Evolutionary conservation across 2,113 vertebrate species (phyloP).

Genomic region (Castor canadensis): DNA sequence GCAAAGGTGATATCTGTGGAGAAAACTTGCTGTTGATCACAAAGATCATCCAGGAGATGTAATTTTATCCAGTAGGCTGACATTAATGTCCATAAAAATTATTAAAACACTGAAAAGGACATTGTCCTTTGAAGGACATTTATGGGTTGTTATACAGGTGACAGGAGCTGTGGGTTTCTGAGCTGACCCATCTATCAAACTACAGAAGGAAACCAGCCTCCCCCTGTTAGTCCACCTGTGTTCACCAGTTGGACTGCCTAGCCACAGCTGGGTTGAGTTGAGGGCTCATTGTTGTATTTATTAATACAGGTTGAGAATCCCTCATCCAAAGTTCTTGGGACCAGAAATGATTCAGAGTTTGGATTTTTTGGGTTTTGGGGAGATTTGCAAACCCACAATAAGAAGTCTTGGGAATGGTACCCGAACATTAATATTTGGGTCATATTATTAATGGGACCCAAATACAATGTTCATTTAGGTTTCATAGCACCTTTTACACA

Average conservation of each 20-base stretch:
- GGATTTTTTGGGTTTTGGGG: neutral
- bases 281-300: neutral
- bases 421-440: neutral
- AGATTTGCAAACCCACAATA: neutral
- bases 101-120: neutral
- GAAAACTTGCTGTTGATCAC: conserved; percentile 3
- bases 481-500: neutral
- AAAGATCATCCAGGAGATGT: neutral
- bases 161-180: neutral
- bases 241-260: neutral
- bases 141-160: neutral
- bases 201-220: neutral
- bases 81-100: neutral
- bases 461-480: neutral
- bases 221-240: accelerated
- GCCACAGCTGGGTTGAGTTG: neutral
- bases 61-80: conserved; percentile 42
- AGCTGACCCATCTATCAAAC: neutral
- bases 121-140: neutral
- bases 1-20: conserved; percentile 39
- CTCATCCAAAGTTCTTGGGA: neutral
- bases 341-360: neutral
- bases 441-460: no score
- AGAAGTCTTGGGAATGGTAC: neutral
- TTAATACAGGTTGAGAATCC: neutral